These are phyloP conservation scores for Potamilus streckersoni DNA, from an alignment of 1,140 invertebrate species.

Conservation along the genomic window DNA sequence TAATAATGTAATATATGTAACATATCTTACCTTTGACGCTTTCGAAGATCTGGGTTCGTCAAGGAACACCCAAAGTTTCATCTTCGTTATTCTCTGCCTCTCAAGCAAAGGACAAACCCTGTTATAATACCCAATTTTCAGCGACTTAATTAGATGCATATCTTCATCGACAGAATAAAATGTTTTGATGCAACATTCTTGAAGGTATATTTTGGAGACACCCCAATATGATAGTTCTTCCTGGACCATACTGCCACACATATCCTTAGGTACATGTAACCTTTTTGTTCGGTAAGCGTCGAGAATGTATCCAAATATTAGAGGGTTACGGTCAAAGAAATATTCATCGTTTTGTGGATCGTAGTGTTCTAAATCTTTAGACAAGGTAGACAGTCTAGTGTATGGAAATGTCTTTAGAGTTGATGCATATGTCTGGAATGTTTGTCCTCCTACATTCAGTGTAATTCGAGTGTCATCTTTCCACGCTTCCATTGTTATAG, in stretches of 20 bases:
- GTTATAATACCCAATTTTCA: neutral
- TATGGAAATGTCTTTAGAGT: slow-evolving; percentile 16
- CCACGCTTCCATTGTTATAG: no score
- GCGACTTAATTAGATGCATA: neutral
- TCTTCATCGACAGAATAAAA: slow-evolving; percentile 8
- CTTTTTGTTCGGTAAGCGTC: slow-evolving; percentile 44
- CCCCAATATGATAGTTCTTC: slow-evolving; percentile 49
- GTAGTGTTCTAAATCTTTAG: slow-evolving; percentile 20
- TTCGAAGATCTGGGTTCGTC: slow-evolving; percentile 8
- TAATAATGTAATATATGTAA: no score
- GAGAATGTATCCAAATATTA: slow-evolving; percentile 43
- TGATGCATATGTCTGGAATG: neutral
- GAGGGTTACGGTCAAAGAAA: slow-evolving; percentile 50
- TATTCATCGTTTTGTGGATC: slow-evolving; percentile 36
- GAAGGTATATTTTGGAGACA: slow-evolving; percentile 18
- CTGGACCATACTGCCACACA: slow-evolving; percentile 43
- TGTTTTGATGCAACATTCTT: slow-evolving; percentile 27
- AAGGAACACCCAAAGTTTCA: slow-evolving; percentile 16
- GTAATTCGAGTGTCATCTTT: neutral
- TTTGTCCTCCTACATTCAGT: slow-evolving; percentile 14
- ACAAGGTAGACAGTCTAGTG: slow-evolving; percentile 8
- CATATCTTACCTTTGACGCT: slow-evolving; percentile 2
- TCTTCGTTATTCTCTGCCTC: neutral
- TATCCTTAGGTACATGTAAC: slow-evolving; percentile 42
- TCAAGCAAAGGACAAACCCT: neutral